Conservation (phyloP, 1,140 invertebrate species). For the Leptopilina boulardi region DNA sequence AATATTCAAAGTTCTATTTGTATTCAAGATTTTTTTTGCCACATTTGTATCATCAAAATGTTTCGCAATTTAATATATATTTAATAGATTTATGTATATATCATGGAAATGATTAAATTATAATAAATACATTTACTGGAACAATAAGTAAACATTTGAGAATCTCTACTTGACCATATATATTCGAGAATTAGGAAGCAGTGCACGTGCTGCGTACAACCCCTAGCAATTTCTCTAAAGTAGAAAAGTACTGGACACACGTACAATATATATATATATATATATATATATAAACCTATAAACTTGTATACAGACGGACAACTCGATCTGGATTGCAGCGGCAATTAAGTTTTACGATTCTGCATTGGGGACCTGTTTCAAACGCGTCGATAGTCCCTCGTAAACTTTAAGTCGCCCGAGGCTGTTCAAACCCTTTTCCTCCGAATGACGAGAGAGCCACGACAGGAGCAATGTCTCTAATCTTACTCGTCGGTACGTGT, state of each 20-base stretch:
- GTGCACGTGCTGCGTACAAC: conserved; percentile 47
- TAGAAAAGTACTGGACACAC: conserved; percentile 40
- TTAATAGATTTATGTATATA: background rate
- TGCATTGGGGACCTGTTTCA: conserved; percentile 64
- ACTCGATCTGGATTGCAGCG: conserved; percentile 65
- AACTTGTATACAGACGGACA: conserved; percentile 51
- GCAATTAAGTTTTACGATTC: conserved; percentile 75
- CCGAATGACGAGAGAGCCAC: conserved; percentile 55
- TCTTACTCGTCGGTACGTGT: conserved; percentile 55
- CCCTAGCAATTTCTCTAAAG: conserved; percentile 53
- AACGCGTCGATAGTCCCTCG: conserved; percentile 59
- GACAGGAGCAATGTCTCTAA: conserved; percentile 55
- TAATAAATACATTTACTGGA: background rate
- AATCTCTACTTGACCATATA: conserved; percentile 31
- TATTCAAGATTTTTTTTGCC: conserved; percentile 44
- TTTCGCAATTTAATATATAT: background rate
- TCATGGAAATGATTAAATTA: conserved; percentile 44
- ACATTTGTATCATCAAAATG: background rate
- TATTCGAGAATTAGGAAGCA: conserved; percentile 54
- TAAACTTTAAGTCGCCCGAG: conserved; percentile 60
- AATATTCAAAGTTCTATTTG: conserved; percentile 31
- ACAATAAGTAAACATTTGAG: conserved; percentile 18
- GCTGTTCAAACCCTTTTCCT: conserved; percentile 57
- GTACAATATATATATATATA: no score
- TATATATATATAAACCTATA: conserved; percentile 39